Percentiles rank a stretch among this genome's conserved stretches.
phyloP scores from a whole-genome alignment of 2,113 vertebrate species.

The Nanorana parkeri region DNA sequence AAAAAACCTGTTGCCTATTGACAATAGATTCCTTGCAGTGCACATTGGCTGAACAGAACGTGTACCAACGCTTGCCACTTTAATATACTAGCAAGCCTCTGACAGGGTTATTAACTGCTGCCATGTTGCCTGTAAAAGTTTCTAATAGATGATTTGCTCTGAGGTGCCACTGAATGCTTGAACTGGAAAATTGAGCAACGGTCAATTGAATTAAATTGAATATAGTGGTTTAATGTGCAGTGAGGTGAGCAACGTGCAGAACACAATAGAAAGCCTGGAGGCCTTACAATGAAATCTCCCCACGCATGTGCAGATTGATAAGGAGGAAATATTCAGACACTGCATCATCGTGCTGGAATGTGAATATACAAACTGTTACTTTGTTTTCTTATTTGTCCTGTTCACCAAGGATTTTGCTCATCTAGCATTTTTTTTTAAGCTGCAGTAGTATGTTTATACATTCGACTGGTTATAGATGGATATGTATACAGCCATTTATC shows the following conservation, averaged over 20 bases:
- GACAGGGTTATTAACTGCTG: conserved; percentile 50
- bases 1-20: no score
- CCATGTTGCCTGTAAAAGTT: conserved; percentile 53
- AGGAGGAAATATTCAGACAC: conserved; percentile 7
- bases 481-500: background rate
- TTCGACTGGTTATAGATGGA: background rate
- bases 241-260: conserved; percentile 48
- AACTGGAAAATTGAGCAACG: conserved; percentile 57
- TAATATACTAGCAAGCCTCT: conserved; percentile 15
- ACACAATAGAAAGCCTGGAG: conserved; percentile 31
- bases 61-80: background rate
- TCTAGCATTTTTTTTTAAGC: background rate
- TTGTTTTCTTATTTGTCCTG: background rate
- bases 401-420: background rate
- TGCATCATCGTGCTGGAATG: background rate
- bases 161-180: conserved; percentile 46
- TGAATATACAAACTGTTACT: background rate
- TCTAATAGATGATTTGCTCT: conserved; percentile 54
- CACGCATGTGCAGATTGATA: conserved; percentile 1
- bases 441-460: background rate
- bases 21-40: background rate
- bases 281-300: conserved; percentile 45
- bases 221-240: conserved; percentile 52
- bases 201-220: conserved; percentile 58
- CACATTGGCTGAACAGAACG: background rate